Evolutionary conservation across 2,888 invertebrate genomes (phyloP).

Genomic region (Pycnomerus fuliginosus): DNA sequence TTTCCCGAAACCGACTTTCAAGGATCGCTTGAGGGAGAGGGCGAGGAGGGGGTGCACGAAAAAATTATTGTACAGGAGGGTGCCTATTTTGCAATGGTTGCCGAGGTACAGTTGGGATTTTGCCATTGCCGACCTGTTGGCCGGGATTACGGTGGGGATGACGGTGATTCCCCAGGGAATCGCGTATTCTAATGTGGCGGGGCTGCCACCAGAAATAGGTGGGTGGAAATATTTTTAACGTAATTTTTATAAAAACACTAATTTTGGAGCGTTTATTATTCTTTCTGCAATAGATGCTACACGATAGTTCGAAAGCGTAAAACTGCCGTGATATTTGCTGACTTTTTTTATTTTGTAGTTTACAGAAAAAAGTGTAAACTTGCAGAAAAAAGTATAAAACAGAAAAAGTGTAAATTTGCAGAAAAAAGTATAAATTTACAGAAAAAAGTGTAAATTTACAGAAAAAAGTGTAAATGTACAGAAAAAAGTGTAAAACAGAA

Average conservation of each 20-base stretch:
- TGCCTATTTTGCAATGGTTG: conserved; percentile 70
- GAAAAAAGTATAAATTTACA: too few species aligned
- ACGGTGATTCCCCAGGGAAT: conserved; percentile 67
- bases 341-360: too few species aligned
- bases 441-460: too few species aligned
- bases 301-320: too few species aligned
- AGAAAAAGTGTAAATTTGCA: too few species aligned
- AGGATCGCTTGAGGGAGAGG: conserved; percentile 52
- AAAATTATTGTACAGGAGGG: conserved; percentile 62
- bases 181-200: conserved; percentile 60
- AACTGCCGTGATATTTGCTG: too few species aligned
- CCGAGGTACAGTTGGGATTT: conserved; percentile 65
- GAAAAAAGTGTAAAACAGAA: too few species aligned
- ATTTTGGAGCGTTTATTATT: too few species aligned
- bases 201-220: conserved; percentile 66
- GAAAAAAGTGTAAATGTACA: too few species aligned
- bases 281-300: too few species aligned
- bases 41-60: conserved; percentile 59
- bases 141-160: conserved; percentile 71
- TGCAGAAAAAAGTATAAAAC: too few species aligned
- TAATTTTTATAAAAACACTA: not conserved
- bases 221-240: conserved; percentile 9
- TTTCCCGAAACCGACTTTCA: conserved; percentile 21
- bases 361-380: too few species aligned
- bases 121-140: conserved; percentile 74